These are phyloP conservation scores for Choristoneura fumiferana DNA, from an alignment of 1,140 invertebrate species.

Conservation along the genomic window DNA sequence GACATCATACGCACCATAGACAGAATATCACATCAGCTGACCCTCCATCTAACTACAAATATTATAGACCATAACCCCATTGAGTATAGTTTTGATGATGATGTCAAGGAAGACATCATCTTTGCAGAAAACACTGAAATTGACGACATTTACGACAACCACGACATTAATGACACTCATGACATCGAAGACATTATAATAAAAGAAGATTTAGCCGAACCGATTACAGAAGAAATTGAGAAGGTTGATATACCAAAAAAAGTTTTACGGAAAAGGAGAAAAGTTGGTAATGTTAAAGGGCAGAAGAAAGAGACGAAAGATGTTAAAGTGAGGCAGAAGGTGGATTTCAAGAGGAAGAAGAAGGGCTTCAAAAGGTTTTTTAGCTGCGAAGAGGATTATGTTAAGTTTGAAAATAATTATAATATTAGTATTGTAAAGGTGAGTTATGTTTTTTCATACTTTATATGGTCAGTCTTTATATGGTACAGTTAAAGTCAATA, in stretches of 20 bases:
- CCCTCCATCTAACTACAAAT: background rate
- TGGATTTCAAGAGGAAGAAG: background rate
- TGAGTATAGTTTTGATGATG: background rate
- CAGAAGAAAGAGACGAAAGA: background rate
- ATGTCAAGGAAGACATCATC: background rate
- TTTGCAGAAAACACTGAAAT: background rate
- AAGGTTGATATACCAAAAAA: background rate
- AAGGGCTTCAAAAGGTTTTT: slow-evolving; percentile 15
- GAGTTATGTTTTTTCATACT: background rate
- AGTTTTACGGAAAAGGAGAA: background rate
- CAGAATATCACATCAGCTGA: background rate
- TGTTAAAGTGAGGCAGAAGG: background rate
- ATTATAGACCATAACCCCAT: background rate
- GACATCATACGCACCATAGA: slow-evolving; percentile 17
- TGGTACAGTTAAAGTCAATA: background rate
- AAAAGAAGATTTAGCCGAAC: background rate
- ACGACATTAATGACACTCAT: background rate
- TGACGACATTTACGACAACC: background rate
- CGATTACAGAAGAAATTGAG: background rate
- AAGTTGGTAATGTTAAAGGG: background rate
- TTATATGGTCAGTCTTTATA: background rate
- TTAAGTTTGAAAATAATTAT: slow-evolving; percentile 11
- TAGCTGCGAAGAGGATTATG: slow-evolving; percentile 10
- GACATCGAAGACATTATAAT: background rate
- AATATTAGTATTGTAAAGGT: slow-evolving; percentile 15